These are phyloP conservation scores for Nomada fucata DNA, from an alignment of 2,888 invertebrate genomes.

Conservation along the genomic window DNA sequence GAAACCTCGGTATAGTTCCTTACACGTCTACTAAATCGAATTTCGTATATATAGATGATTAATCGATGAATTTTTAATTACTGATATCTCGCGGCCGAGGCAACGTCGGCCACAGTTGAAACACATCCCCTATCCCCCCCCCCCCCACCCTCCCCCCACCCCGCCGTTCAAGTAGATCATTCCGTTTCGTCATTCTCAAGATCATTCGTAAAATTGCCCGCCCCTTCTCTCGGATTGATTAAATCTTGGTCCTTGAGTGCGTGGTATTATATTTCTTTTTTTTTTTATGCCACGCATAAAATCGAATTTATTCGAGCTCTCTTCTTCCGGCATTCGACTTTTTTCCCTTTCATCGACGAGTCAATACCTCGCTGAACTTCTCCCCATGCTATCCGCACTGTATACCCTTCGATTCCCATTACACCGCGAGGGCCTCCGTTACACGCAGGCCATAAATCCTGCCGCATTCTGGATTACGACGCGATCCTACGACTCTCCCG, in stretches of 20 bases:
- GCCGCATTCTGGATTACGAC: conserved; percentile 10
- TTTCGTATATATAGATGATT: conserved; percentile 41
- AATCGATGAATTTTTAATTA: conserved; percentile 50
- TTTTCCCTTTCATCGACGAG: not conserved
- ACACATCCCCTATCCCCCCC: not conserved
- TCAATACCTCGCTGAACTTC: not conserved
- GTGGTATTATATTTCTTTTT: conserved; percentile 30
- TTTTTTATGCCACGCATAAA: not conserved
- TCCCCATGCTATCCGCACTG: not conserved
- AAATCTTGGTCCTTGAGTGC: conserved; percentile 77
- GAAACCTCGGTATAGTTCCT: conserved; percentile 21
- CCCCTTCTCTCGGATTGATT: conserved; percentile 64
- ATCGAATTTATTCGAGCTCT: conserved; percentile 16
- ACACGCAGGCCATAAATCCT: conserved; percentile 20
- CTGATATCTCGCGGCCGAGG: conserved; percentile 38
- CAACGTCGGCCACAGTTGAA: conserved; percentile 19
- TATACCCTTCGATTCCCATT: not conserved
- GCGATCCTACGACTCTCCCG: not conserved
- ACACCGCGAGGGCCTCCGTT: not conserved
- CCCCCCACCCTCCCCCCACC: not conserved
- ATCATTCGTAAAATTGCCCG: conserved; percentile 26
- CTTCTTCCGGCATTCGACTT: not conserved
- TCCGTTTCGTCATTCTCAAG: not conserved
- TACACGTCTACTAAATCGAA: conserved; percentile 34
- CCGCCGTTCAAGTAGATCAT: not conserved